A percentile compares a stretch with the other conserved stretches of the same genome.
Conservation (phyloP, 2,113 vertebrate species). For the Microtus pennsylvanicus region DNA sequence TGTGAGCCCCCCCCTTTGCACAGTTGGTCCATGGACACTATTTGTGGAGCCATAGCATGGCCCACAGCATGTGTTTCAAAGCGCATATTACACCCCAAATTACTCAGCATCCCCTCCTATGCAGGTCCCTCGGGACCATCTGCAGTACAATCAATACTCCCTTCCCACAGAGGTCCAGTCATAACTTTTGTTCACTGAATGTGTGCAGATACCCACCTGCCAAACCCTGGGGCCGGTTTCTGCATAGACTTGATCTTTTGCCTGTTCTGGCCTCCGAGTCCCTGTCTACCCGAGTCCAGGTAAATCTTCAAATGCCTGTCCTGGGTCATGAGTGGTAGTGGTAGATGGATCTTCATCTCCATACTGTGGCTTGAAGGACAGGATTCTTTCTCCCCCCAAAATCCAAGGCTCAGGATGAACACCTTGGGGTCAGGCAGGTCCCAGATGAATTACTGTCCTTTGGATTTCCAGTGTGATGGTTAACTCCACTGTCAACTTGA, state of each 20-base stretch:
- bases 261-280: not conserved
- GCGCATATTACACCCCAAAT: no score
- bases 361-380: not conserved
- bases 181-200: not conserved
- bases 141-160: rapidly evolving
- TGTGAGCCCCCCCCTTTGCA: not conserved
- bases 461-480: not conserved
- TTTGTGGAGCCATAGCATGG: not conserved
- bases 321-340: no score
- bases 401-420: not conserved
- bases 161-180: not conserved
- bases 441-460: not conserved
- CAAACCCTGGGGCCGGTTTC: rapidly evolving
- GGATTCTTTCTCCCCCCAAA: not conserved
- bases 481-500: not conserved
- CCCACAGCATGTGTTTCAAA: not conserved
- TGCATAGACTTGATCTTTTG: not conserved
- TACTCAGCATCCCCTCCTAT: not conserved
- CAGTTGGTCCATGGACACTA: rapidly evolving
- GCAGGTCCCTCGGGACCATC: not conserved
- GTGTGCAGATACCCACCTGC: not conserved
- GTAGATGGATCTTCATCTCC: not conserved
- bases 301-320: not conserved
- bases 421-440: not conserved
- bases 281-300: not conserved